Base-by-base conservation (phyloP, 2,797 vertebrate genomes). In the Melanotaenia nigrans region DNA sequence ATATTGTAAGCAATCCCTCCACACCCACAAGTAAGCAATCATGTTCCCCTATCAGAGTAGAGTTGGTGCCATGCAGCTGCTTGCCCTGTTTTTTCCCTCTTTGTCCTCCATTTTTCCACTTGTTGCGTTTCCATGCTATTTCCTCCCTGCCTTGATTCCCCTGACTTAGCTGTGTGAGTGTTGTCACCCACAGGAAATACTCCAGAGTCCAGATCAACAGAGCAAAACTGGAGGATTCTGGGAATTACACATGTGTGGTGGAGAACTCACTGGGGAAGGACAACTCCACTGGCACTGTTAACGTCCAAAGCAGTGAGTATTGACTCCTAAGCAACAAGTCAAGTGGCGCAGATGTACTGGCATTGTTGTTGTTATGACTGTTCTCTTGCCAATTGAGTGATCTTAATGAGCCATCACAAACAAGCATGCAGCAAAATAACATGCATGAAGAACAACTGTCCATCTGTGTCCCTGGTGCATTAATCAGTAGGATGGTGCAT, bases 231-330 rank as follows among this genome's bases (percentile, higher is more conserved):
- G 96, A 97, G 91, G 96, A 99, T 78, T 96, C 97, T 91, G 97
- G 97, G 90, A 98, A 98, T 94, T 99, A 99, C 84, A 96, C 95
- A 79, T 99, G 97, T 71, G 96, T 98, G 93, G 97, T 96, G 25
- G 96, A 97, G 94, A 99, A 98, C 90, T 45, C 83, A 78, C 92
- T 96, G 91, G 97, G 97, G 82, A 97, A 93, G 90, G 96, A 96
- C 92, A 95, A 95, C 64, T 94, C 93, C 91, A 96, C 96, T 77
- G 96, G 96, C 93, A 96, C 92, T 77, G 95, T 99, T 71, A 95
- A 96, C 68, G 96, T 99, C 95, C 96, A 95, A 96, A 98, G 96
- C 90, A 95, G 97, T 99, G 93, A 96, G 97, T 96, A 91, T 75
- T 42, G 22, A 79, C 68, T 75, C 74, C 85, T 61, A 51, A 79